These are phyloP conservation scores for Saccostrea echinata DNA, from an alignment of 1,140 invertebrate species.

Conservation along the genomic window DNA sequence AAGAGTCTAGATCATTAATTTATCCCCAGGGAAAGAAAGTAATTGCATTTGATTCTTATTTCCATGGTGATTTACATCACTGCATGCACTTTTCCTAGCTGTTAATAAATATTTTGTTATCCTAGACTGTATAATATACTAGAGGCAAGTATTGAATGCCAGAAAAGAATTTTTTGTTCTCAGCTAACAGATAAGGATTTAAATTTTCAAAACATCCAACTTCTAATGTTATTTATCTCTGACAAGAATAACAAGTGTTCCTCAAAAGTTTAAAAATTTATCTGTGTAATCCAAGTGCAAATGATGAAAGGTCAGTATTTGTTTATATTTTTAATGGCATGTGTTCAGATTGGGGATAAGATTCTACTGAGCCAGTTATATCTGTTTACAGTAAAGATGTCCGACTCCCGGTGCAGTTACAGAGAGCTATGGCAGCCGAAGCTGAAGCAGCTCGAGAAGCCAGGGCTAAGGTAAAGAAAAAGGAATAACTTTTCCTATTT, in stretches of 20 bases:
- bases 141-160: too few species aligned
- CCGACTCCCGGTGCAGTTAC: conserved; percentile 89
- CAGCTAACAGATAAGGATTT: too few species aligned
- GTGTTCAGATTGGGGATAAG: not conserved
- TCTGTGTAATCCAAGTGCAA: not conserved
- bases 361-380: not conserved
- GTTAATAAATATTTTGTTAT: too few species aligned
- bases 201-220: too few species aligned
- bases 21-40: too few species aligned
- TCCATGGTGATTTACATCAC: too few species aligned
- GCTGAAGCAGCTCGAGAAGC: conserved; percentile 78
- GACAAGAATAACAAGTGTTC: not conserved
- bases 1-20: too few species aligned
- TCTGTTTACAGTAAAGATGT: conserved; percentile 89
- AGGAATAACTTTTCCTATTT: not conserved
- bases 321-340: not conserved
- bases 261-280: not conserved
- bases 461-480: conserved; percentile 72
- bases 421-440: conserved; percentile 82
- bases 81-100: too few species aligned
- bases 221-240: too few species aligned
- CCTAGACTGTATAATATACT: too few species aligned
- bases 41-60: too few species aligned
- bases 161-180: too few species aligned
- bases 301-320: not conserved